Base-by-base conservation (phyloP, 2,888 invertebrate species). In the Caenorhabditis japonica region DNA sequence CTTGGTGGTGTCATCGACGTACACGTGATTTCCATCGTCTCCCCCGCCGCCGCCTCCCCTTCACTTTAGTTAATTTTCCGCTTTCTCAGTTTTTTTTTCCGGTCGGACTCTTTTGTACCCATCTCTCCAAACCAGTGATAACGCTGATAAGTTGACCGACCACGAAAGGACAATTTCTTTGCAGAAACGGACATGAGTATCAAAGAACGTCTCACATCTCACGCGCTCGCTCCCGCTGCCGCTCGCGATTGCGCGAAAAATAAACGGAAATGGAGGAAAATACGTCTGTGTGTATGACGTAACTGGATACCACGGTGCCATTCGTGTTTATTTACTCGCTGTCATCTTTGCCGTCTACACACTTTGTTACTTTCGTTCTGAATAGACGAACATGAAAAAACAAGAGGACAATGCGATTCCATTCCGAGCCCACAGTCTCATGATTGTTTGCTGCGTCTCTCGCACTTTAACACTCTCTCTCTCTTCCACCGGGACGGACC, bases 381-480 rank as follows among this genome's bases (percentile, higher is more conserved):
- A n/a, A n/a, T n/a, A n/a, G n/a, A n/a, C n/a, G n/a, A n/a, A n/a
- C n/a, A n/a, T n/a, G n/a, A n/a, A n/a, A n/a, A n/a, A n/a, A n/a
- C n/a, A 21, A 43, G 17, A 47, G 30, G 33, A 33, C 33, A 47
- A 47, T 47, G 43, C 17, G 23, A 47, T 47, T 30, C 23, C 55
- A n/a, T 47, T 15, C 25, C 30, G 38, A 43, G n/a, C 21, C 38
- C 38, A 55, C 44, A 21, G 17, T 51, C 25, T 12, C 13, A n/a
- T 47, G 13, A 4, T 3, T 3, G 23, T n/a, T 21, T 33, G n/a
- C 64, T 64, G 55, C 49, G 56, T 64, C 60, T 70, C 70, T 60
- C 34, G 33, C 43, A n/a, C 46, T 46, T n/a, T 25, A 4, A 10
- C 36, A 25, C 34, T 46, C 38, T 59, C 47, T 25, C 44, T 52